Evolutionary conservation across 2,797 vertebrate species (phyloP).

Genomic region (Micropoecilia bifurca): DNA sequence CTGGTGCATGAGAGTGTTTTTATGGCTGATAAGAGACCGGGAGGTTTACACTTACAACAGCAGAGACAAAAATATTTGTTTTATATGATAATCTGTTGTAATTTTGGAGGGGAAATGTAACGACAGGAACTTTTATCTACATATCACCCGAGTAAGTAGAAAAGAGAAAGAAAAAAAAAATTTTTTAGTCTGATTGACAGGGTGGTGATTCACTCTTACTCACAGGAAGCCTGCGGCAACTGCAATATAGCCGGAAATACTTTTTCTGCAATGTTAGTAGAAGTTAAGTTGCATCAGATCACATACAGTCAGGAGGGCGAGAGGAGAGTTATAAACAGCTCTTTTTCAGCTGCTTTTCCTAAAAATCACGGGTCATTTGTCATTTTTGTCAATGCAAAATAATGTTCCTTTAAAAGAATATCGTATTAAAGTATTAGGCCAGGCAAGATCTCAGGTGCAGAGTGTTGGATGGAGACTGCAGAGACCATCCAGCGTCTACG

Average conservation of each 20-base stretch:
- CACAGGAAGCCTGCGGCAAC: constrained; percentile 36
- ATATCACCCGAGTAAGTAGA: no score
- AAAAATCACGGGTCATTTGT: background rate
- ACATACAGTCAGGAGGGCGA: constrained; percentile 6
- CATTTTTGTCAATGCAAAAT: background rate
- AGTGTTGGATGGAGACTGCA: no score
- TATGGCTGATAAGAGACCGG: constrained; percentile 8
- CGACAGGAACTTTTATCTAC: background rate
- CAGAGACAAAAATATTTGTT: background rate
- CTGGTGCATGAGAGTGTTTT: constrained; percentile 11
- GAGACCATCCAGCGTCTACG: no score
- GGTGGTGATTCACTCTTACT: constrained; percentile 46
- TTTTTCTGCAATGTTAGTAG: constrained; percentile 19
- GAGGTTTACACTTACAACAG: background rate
- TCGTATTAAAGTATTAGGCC: no score
- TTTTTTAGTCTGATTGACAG: constrained; percentile 31
- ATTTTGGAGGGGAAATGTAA: constrained; percentile 19
- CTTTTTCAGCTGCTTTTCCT: background rate
- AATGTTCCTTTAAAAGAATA: background rate
- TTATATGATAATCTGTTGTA: background rate
- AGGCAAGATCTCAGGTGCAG: no score
- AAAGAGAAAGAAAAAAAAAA: background rate
- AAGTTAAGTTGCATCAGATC: constrained; percentile 8
- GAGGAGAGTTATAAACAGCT: background rate
- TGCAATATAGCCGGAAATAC: constrained; percentile 27